These are phyloP conservation scores for Apostichopus californicus DNA, from an alignment of 35 echinoderm and acorn worm genomes.

Conservation along the genomic window DNA sequence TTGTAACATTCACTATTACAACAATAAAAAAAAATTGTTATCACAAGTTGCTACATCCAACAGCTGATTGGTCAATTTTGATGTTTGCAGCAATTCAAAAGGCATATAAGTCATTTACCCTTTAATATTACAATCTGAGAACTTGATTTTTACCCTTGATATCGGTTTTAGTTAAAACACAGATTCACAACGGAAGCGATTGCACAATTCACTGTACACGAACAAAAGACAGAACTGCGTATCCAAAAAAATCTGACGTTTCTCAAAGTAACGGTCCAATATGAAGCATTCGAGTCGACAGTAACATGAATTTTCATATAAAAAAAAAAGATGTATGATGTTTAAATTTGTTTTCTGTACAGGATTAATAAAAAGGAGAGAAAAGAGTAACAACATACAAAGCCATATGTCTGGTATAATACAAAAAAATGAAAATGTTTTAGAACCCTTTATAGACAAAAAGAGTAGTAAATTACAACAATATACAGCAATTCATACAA, in stretches of 20 bases:
- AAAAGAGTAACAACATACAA: neutral
- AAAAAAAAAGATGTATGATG: neutral
- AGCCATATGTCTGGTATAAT: neutral
- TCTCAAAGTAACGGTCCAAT: neutral
- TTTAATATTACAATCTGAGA: neutral
- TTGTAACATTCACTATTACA: no score
- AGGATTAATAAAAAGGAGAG: neutral
- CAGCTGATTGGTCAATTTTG: neutral
- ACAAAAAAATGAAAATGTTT: neutral
- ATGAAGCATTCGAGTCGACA: neutral
- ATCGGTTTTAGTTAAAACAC: neutral
- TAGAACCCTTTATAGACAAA: neutral
- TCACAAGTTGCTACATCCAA: neutral
- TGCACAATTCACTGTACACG: neutral
- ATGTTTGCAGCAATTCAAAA: neutral
- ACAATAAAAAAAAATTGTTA: no score
- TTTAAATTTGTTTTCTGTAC: neutral
- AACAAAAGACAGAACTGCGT: neutral
- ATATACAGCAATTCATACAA: neutral
- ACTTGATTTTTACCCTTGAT: no score
- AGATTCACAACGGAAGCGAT: neutral
- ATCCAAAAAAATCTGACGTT: neutral
- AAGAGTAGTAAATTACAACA: neutral
- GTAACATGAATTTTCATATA: neutral
- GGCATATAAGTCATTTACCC: neutral